Conservation (phyloP, 2,888 invertebrate genomes). For the Oscheius myriophilus region DNA sequence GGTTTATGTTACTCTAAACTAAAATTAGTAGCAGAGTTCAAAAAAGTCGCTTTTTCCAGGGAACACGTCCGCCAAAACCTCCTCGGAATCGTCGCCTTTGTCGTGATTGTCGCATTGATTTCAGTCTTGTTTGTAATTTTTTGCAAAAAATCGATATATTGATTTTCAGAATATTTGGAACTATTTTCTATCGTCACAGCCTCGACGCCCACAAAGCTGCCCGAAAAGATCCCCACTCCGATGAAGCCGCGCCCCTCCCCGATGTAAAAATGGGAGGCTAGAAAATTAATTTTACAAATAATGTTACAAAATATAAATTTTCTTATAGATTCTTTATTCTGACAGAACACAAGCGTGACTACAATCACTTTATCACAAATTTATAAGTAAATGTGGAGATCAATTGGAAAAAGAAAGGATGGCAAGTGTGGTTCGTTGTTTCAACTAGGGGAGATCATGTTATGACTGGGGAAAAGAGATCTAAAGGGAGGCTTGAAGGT, state of each 20-base stretch:
- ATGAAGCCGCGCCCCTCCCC: slow-evolving; percentile 28
- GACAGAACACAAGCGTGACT: background rate
- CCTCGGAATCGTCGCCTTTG: slow-evolving; percentile 34
- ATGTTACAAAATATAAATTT: background rate
- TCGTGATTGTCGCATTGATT: slow-evolving; percentile 31
- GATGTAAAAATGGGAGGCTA: slow-evolving; percentile 28
- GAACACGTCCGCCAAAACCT: slow-evolving; percentile 34
- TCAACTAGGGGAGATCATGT: background rate
- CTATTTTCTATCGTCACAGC: slow-evolving; percentile 64
- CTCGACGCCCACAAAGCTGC: slow-evolving; percentile 15
- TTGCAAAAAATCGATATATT: background rate
- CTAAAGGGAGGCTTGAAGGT: background rate
- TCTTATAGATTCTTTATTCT: background rate
- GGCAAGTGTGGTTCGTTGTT: slow-evolving; percentile 2
- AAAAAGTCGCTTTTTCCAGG: too few relatives aligned
- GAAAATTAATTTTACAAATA: too few relatives aligned
- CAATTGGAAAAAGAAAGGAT: background rate
- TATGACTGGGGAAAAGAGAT: slow-evolving; percentile 4
- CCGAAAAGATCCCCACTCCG: slow-evolving; percentile 21
- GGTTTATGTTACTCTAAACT: too few relatives aligned
- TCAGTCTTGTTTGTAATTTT: slow-evolving; percentile 27
- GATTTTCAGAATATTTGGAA: slow-evolving; percentile 52
- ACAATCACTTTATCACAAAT: slow-evolving; percentile 6
- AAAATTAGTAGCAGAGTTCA: too few relatives aligned
- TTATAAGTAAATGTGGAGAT: background rate